phyloP scores from a whole-genome alignment of 1,140 invertebrate genomes.

The Drosophila kurseongensis region DNA sequence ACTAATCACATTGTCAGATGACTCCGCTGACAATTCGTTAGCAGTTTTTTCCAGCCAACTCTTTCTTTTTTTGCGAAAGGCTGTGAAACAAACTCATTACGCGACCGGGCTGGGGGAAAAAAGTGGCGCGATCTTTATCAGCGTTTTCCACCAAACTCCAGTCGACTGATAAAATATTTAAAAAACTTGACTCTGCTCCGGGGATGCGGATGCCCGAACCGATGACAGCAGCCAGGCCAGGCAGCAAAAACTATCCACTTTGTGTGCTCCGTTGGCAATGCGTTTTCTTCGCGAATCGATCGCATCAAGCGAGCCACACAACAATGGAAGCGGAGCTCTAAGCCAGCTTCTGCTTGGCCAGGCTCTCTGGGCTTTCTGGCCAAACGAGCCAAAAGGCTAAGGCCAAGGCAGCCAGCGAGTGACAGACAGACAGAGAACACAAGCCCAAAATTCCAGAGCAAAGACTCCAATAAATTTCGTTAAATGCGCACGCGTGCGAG shows the following conservation, averaged over 20 bases:
- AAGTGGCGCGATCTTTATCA: conserved; percentile 78
- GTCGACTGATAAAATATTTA: conserved; percentile 78
- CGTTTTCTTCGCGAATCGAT: conserved; percentile 74
- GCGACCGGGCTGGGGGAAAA: conserved; percentile 34
- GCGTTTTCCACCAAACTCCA: conserved; percentile 73
- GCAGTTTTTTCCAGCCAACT: conserved; percentile 25
- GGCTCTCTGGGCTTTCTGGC: conserved; percentile 1
- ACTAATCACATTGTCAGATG: conserved; percentile 71
- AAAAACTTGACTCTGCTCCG: conserved; percentile 47
- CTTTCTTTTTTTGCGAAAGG: conserved; percentile 32
- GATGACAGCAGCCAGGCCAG: conserved; percentile 33
- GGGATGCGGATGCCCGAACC: conserved; percentile 36
- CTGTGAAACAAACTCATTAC: conserved; percentile 81
- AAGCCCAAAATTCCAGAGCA: conserved; percentile 80
- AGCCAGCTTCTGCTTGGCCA: conserved; percentile 23
- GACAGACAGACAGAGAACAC: conserved; percentile 81
- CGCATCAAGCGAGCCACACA: conserved; percentile 62
- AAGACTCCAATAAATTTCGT: conserved; percentile 81
- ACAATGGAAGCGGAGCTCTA: conserved; percentile 56
- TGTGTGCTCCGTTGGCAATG: conserved; percentile 38
- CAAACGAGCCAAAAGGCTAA: conserved; percentile 19
- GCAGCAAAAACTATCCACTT: conserved; percentile 35
- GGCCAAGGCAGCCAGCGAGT: conserved; percentile 45
- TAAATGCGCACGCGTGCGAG: conserved; percentile 83
- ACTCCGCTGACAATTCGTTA: conserved; percentile 46